A percentile compares a stretch with the other conserved stretches of the same genome.
These are phyloP conservation scores for Ichneumoninae sp. DNA, from an alignment of 2,888 invertebrate species.

Conservation along the genomic window DNA sequence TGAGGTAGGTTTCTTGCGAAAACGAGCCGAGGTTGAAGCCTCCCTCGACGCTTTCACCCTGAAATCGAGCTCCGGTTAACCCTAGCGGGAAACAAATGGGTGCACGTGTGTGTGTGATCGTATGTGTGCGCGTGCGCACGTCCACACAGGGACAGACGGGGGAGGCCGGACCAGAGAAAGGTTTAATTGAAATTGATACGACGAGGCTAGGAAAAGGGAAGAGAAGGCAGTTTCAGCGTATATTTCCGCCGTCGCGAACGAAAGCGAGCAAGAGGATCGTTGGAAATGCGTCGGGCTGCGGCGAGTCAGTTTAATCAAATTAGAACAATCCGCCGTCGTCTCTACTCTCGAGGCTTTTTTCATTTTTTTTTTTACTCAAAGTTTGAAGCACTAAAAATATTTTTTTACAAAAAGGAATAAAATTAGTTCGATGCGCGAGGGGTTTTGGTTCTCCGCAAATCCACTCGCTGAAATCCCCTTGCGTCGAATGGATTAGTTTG, in stretches of 20 bases:
- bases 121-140: neutral
- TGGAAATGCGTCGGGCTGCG: conserved; percentile 8
- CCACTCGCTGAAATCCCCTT: too few relatives aligned
- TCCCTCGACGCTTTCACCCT: conserved; percentile 8
- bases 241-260: conserved; percentile 14
- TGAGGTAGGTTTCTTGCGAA: conserved; percentile 9
- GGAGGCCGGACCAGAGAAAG: conserved; percentile 9
- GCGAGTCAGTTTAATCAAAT: conserved; percentile 34
- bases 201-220: neutral
- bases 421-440: too few relatives aligned
- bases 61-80: conserved; percentile 13
- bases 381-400: too few relatives aligned
- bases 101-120: neutral
- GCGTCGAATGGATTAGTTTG: too few relatives aligned
- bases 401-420: too few relatives aligned
- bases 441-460: too few relatives aligned
- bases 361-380: too few relatives aligned
- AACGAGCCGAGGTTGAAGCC: conserved; percentile 7
- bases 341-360: too few relatives aligned
- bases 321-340: conserved; percentile 18
- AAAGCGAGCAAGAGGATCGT: neutral
- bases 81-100: neutral
- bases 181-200: conserved; percentile 61
- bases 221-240: conserved; percentile 12
- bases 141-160: conserved; percentile 1